Evolutionary conservation across 1,140 invertebrate genomes (phyloP), one percentile per base, ranked within the genome.

Genomic region (Stenopsyche tienmushanensis): DNA sequence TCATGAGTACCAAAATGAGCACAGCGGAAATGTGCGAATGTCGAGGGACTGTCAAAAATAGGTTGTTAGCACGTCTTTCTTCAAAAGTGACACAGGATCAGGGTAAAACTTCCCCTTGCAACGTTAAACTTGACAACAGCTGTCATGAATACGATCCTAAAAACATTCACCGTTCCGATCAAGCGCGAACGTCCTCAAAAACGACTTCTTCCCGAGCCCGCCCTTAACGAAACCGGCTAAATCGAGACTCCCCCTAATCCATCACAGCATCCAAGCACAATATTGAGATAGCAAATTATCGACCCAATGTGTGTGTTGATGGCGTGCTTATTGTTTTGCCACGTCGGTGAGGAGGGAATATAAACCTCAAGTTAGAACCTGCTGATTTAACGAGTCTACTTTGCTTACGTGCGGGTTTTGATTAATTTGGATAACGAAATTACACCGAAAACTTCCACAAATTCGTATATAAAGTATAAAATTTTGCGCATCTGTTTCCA

Each of bases 401-500:
- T 8, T 39, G 34, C 34, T 47, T 47, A 47, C 44, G 44, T 47
- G 44, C 10, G 5, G 10, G 44, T 18, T 47, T 47, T 47, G 18
- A 47, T 47, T 47, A 47, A 47, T 47, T 47, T 15, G 10, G 10
- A 47, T 47, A 20, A 47, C 18, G 10, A 20, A 47, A 20, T 47
- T 20, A 47, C 44, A 47, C 5, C 18, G 10, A 47, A n/a, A 34
- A 34, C 29, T 34, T 34, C 13, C 29, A 34, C n/a, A 34, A 34
- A 34, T 34, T 34, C 29, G 29, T 34, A 34, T 34, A n/a, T n/a
- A n/a, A n/a, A n/a, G 29, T 34, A 34, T 13, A 5, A 34, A 34
- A 34, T 34, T n/a, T 34, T 34, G 13, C 29, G 29, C 29, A 34
- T 34, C 29, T 34, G 29, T 34, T 13, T 7, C 5, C n/a, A n/a